Base-by-base conservation (phyloP, 2,888 invertebrate species). In the Tipula confusa region DNA sequence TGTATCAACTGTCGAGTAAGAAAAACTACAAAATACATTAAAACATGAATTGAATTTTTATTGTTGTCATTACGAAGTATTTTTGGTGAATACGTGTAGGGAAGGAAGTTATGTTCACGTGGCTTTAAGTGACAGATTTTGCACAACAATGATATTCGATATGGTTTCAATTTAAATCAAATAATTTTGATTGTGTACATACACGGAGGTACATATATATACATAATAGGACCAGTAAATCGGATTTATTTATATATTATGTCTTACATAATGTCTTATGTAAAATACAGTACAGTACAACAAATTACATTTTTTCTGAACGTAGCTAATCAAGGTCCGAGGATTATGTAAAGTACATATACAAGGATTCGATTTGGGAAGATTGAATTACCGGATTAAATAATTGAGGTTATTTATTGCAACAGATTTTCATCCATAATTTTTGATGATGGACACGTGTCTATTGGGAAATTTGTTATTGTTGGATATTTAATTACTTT, bases 91-190 rank as follows among this genome's bases (percentile, higher is more conserved):
- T 9, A 64, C 0, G 3, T 64, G 9, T 64, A 24, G 64, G 64
- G 64, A 64, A 64, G 64, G 64, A 64, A 64, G 24, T 9, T 80
- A 6, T 80, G 80, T 29, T 80, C 80, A 80, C 80, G 80, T 80
- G 80, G 80, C 80, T 29, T 80, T 80, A 80, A 80, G 80, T 80
- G 80, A 80, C 80, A 80, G 29, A n/a, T 80, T 29, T 80, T 80
- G 31, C 80, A 80, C 29, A 80, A 80, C 80, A 80, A 80, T 80
- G 80, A 29, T 80, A 80, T 80, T 80, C 31, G 80, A 80, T 80
- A 80, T 80, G n/a, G 80, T 80, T 80, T 80, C 31, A 80, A 18
- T 64, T 64, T 64, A 64, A 64, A 24, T 64, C 24, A 64, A 64
- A 64, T 64, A 64, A 64, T 64, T 6, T 64, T 64, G 18, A 24